Evolutionary conservation across 2,113 vertebrate species (phyloP), one percentile per base, ranked within the genome.

Genomic region (Boulengeromyrus knoepffleri): DNA sequence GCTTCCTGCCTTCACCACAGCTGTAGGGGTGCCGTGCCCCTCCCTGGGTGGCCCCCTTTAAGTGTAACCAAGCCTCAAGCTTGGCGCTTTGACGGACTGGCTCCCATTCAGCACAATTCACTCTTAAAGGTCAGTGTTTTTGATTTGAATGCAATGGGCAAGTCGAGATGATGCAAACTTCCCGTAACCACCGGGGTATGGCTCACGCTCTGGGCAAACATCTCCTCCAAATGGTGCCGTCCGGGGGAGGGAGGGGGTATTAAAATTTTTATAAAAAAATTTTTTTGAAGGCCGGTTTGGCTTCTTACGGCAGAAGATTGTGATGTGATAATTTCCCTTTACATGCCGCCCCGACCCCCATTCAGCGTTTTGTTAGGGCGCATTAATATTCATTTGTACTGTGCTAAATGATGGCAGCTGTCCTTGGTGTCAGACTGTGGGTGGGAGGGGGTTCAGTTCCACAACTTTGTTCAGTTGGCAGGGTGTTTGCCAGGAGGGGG

Each of bases 81-180:
- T 13, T 42, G 74, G 74, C 5, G 15, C 36, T 36, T 15, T 42
- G 15, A 42, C 1, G 12, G 15, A 80, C 36, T 42, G 74, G 36
- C 36, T 39, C 74, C 74, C 36, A 42, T 80, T 80, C 36, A 13
- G 74, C 74, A 19, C 74, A 2, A 13, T 85, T 87, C 49, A 74
- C 49, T 36, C 31, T 74, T 42, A 85, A 90, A 90, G 89, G 89
- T 87, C 89, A 90, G 8, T 9, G 12, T 87, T 74, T 87, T 87
- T 12, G 47, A 85, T 84, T 87, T 74, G 49, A 50, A 90, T 90
- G 45, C 66, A 46, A 77, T 36, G 58, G 84, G 46, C 47, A 84
- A 77, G 36, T 77, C 3, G 5, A 77, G 36, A 80, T 80, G 36
- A 80, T 7, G 15, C 36, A 17, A 80, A 17, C 27, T 12, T 27